Conservation (phyloP, 2,888 invertebrate genomes). For the Hypercompe scribonia region DNA sequence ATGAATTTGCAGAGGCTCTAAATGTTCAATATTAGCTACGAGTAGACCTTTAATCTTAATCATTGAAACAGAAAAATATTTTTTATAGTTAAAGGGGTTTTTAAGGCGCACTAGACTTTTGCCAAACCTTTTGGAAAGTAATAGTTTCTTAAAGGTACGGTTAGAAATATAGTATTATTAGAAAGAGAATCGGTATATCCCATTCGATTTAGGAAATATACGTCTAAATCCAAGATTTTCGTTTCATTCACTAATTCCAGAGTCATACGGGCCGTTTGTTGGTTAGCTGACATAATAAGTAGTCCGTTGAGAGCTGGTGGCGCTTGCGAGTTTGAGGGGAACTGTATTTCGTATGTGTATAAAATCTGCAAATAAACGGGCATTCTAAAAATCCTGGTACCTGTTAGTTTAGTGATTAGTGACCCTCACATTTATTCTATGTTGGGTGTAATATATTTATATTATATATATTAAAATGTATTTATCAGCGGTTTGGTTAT, state of each 20-base stretch:
- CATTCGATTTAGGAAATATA: constrained; percentile 62
- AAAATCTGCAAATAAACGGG: constrained; percentile 49
- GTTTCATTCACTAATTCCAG: constrained; percentile 56
- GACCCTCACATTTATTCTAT: too few relatives aligned
- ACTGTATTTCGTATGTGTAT: constrained; percentile 63
- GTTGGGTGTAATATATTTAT: too few relatives aligned
- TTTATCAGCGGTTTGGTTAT: too few relatives aligned
- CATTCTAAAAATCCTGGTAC: too few relatives aligned
- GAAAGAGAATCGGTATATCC: constrained; percentile 54
- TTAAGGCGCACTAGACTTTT: neutral
- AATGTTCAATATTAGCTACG: too few relatives aligned
- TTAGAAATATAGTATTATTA: neutral
- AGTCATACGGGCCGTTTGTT: constrained; percentile 63
- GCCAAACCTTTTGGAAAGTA: too few relatives aligned
- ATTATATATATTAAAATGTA: too few relatives aligned
- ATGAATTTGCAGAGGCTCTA: too few relatives aligned
- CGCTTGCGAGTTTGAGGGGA: constrained; percentile 51
- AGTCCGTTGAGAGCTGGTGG: constrained; percentile 53
- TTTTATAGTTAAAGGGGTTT: neutral
- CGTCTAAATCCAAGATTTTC: constrained; percentile 58
- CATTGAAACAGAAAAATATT: too few relatives aligned
- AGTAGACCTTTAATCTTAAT: too few relatives aligned
- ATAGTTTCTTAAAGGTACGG: neutral
- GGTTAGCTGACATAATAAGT: constrained; percentile 64
- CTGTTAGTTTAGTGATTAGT: too few relatives aligned